Conservation (phyloP, 2,888 invertebrate genomes). For the Hirudinaria manillensis region DNA sequence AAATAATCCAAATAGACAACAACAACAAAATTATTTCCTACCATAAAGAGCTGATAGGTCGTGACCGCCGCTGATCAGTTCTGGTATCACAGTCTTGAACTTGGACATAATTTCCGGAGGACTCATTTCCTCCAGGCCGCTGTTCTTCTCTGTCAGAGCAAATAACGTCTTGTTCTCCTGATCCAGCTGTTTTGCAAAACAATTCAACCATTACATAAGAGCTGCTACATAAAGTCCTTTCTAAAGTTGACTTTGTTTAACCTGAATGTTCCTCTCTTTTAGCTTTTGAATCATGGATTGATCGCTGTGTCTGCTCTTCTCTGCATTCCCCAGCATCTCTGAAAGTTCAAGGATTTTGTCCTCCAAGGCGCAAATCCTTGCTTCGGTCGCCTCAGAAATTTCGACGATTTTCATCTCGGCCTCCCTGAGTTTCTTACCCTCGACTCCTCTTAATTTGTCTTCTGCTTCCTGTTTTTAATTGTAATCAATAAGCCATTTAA, state of each 20-base stretch:
- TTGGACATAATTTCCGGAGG: neutral
- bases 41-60: neutral
- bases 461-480: conserved; percentile 3
- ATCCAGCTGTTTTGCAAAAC: conserved; percentile 46
- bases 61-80: neutral
- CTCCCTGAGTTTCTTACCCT: conserved; percentile 67
- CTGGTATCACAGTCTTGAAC: neutral
- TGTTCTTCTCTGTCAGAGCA: conserved; percentile 43
- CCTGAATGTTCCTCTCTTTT: conserved; percentile 44
- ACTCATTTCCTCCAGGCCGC: conserved; percentile 3
- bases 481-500: too few relatives aligned
- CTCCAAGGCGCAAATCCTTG: conserved; percentile 71
- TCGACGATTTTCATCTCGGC: conserved; percentile 69
- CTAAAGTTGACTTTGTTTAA: too few relatives aligned
- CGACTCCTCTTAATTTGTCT: conserved; percentile 42
- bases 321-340: conserved; percentile 58
- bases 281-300: conserved; percentile 61
- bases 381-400: conserved; percentile 67
- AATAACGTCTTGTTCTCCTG: conserved; percentile 52
- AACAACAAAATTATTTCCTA: neutral
- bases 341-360: conserved; percentile 72
- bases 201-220: neutral
- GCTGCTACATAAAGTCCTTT: too few relatives aligned
- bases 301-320: conserved; percentile 67
- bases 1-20: neutral